Base-by-base conservation (phyloP, 2,113 vertebrate genomes). In the Dicentrarchus labrax region DNA sequence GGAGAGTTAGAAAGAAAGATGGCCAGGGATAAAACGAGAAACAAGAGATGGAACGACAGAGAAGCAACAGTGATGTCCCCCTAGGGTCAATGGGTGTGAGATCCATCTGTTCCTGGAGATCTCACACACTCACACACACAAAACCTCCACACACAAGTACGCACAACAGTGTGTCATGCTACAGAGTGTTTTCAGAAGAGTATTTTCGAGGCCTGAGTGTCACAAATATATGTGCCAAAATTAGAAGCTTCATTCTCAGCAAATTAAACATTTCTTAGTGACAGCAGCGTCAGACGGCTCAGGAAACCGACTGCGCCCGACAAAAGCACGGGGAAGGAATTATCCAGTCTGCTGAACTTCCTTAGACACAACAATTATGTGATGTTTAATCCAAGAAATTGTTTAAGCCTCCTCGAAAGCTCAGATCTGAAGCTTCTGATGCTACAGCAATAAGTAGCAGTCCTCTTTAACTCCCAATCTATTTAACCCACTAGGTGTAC, bases 21-120 rank as follows among this genome's bases (percentile, higher is more conserved):
- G 64, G 66, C 1, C 60, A 38, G 2, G 67, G 73, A 88, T 50
- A 36, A 78, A 80, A 72, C 5, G 11, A 76, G 68, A 80, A 76
- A 69, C 0, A 4, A 70, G 56, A 66, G 43, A 73, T 43, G 64
- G 65, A 78, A 69, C 16, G 22, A 72, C 24, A 66, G 22, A 73
- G 50, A 82, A 54, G 59, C 71, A 84, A 59, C 70, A 75, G 0
- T 50, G 0, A 60, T 51, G 74, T 82, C 69, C 86, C 86, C 79
- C 39, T 21, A 74, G 72, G 80, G 80, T 90, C 82, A 80, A 30
- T 59, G 83, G 83, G 86, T 71, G 81, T 82, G 76, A 70, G 59
- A 85, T 80, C 85, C 83, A 87, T 90, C 81, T 90, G 80, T 83
- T 76, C 70, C 69, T 80, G 30, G n/a, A 76, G 72, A 67, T 66